These are phyloP conservation scores for Nipponia nippon DNA, from an alignment of 2,113 vertebrate species.

Conservation along the genomic window DNA sequence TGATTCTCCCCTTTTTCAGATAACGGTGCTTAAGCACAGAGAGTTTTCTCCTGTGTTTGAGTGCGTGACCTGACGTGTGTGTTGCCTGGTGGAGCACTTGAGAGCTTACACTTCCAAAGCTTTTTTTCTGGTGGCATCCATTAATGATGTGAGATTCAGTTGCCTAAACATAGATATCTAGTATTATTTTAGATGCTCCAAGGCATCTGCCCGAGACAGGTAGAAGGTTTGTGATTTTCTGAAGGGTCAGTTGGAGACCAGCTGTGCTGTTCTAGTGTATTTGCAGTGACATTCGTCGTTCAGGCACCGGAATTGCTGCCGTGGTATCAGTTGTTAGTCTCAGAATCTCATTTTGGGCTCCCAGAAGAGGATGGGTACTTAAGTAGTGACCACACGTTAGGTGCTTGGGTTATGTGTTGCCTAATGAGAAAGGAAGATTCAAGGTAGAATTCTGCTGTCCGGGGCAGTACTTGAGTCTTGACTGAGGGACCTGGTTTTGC, in stretches of 20 bases:
- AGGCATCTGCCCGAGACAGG: neutral
- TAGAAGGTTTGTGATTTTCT: neutral
- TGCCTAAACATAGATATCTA: neutral
- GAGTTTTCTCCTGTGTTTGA: neutral
- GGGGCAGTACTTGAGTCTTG: neutral
- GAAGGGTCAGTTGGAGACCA: neutral
- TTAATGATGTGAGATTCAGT: neutral
- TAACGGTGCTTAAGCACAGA: neutral
- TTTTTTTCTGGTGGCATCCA: neutral
- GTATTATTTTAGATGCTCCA: neutral
- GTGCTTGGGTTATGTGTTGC: neutral
- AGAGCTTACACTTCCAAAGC: neutral
- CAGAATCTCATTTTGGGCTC: neutral
- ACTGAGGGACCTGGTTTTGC: neutral
- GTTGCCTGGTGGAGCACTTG: neutral
- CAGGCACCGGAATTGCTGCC: neutral
- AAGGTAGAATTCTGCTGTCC: neutral
- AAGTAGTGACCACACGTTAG: neutral
- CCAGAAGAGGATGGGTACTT: neutral
- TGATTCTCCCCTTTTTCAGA: neutral
- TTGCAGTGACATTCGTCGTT: neutral
- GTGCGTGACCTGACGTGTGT: accelerated
- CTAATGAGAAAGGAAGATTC: neutral
- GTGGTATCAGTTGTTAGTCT: neutral
- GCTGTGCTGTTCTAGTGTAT: neutral